Evolutionary conservation across 2,797 vertebrate genomes (phyloP), one percentile per base, ranked within the genome.

Genomic region (Cheracebus regulus): DNA sequence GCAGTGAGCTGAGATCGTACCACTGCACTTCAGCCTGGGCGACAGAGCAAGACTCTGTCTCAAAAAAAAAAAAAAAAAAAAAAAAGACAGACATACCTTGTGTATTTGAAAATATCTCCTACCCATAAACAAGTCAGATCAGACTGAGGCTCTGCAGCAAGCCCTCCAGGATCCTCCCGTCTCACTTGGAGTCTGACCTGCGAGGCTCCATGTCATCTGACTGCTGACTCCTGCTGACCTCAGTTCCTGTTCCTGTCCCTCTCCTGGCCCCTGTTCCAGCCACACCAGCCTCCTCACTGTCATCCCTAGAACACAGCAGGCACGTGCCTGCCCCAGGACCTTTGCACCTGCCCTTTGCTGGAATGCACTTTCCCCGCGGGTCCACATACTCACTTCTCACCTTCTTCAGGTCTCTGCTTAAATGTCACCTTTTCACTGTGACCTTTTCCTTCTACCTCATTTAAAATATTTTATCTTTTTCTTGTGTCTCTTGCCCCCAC

Each of bases 321-420:
- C 4, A 3, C 5, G 0, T 8, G 10, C 19, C 84, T 88, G 24
- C 86, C 88, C 44, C 33, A 46, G 87, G 89, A 2, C 90, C 61
- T 88, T 70, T 41, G 44, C 50, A 30, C 61, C 20, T 79, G n/a
- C 44, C 41, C 39, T 61, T 58, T 15, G 5, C 26, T 1, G 17
- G 41, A 64, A 30, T 3, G 4, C 1, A 0, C 48, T 41, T 22
- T 52, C 55, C 24, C 20, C 15, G 1, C 2, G 39, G 11, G 44
- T 7, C 48, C 36, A 1, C 9, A 2, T 2, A n/a, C 48, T 75
- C 2, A 0, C 30, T 30, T 44, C 1, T 48, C 11, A 2, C 46
- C 39, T 33, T 4, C 57, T 73, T 57, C 19, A 1, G 12, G 17
- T 36, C 55, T 70, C 50, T 85, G 46, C 22, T 83, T 86, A 81